Evolutionary conservation across 2,888 invertebrate genomes (phyloP).

Genomic region (Rosalia funebris): DNA sequence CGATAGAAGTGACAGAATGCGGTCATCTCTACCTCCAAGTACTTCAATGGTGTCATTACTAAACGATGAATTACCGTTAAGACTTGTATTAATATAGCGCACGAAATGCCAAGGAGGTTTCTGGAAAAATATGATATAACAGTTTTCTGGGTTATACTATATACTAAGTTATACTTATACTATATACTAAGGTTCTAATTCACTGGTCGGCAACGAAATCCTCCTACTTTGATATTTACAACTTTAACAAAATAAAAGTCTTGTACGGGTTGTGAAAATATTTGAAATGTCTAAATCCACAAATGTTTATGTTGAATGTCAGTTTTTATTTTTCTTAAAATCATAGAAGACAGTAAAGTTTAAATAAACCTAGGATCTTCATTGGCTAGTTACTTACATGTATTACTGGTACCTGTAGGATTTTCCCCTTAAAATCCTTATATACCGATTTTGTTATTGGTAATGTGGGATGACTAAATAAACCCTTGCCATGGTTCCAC

Average conservation of each 20-base stretch:
- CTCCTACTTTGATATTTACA: too few relatives aligned
- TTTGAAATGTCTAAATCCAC: too few relatives aligned
- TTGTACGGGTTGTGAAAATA: too few relatives aligned
- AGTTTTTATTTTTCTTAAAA: too few relatives aligned
- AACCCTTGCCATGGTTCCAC: conserved; percentile 72
- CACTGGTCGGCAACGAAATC: too few relatives aligned
- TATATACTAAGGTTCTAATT: too few relatives aligned
- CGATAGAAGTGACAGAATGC: conserved; percentile 72
- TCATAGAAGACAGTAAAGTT: too few relatives aligned
- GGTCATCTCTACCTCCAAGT: conserved; percentile 78
- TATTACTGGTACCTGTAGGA: conserved; percentile 76
- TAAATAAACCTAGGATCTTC: too few relatives aligned
- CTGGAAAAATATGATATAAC: conserved; percentile 54
- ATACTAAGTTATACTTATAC: too few relatives aligned
- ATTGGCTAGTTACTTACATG: conserved; percentile 76
- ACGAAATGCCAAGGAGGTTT: conserved; percentile 84
- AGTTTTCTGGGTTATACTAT: too few relatives aligned
- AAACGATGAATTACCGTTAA: conserved; percentile 25
- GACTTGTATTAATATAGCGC: conserved; percentile 68
- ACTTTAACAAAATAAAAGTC: too few relatives aligned
- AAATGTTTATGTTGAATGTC: too few relatives aligned
- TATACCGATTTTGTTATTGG: conserved; percentile 71
- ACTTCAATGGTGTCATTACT: conserved; percentile 64
- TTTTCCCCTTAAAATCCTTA: conserved; percentile 72
- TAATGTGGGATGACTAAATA: conserved; percentile 75